A percentile compares a stretch with the other conserved stretches of the same genome.
Conservation (phyloP, 2,888 invertebrate species). For the Eupelmus urozonus region DNA sequence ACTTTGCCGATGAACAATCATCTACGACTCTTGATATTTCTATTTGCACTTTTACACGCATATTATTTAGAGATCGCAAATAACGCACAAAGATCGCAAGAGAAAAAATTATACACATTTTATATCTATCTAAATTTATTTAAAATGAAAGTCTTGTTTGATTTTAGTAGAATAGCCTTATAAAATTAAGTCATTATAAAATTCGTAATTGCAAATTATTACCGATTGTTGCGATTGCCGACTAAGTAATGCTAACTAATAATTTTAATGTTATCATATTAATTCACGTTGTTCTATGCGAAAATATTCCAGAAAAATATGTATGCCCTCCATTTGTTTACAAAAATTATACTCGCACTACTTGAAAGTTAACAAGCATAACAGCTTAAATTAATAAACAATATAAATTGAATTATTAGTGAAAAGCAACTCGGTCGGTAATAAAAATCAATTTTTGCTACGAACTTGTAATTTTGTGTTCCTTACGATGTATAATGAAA, state of each 20-base stretch:
- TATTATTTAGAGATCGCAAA: no score
- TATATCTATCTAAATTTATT: no score
- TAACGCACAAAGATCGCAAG: no score
- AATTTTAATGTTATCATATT: not conserved
- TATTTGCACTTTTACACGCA: no score
- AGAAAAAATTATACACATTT: no score
- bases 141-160: no score
- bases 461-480: slow-evolving; percentile 28
- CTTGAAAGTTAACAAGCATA: not conserved
- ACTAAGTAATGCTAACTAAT: not conserved
- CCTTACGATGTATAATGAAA: slow-evolving; percentile 35
- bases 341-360: not conserved
- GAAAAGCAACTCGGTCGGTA: not conserved
- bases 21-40: no score
- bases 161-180: no score
- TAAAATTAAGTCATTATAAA: not conserved
- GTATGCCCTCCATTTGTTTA: slow-evolving; percentile 2
- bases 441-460: not conserved
- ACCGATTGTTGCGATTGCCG: not conserved
- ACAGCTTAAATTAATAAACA: not conserved
- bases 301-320: no score
- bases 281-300: not conserved
- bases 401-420: not conserved
- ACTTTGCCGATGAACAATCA: no score
- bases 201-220: not conserved